Percentiles rank a stretch among this genome's conserved stretches.
Conservation (phyloP, 2,113 vertebrate species). For the Clarias batrachus region DNA sequence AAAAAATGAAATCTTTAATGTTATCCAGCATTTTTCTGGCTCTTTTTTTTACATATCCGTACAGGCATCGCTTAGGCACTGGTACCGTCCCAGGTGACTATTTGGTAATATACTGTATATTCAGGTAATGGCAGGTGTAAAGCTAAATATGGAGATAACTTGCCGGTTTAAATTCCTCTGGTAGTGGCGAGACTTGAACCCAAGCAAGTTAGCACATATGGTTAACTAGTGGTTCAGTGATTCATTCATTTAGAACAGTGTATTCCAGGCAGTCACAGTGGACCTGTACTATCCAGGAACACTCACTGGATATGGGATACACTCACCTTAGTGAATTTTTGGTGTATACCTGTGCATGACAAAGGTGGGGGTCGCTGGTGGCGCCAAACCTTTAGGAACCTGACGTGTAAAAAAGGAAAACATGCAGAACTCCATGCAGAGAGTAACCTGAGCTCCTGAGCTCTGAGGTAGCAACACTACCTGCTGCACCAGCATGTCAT, state of each 20-base stretch:
- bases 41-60: no score
- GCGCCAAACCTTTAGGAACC: not conserved
- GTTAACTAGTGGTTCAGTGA: not conserved
- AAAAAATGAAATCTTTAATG: no score
- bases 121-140: not conserved
- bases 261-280: not conserved
- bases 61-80: no score
- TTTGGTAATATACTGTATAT: not conserved
- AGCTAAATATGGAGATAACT: not conserved
- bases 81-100: not conserved
- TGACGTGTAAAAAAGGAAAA: no score
- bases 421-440: not conserved
- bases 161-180: not conserved
- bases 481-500: not conserved
- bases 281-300: not conserved
- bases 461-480: not conserved
- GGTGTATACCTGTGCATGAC: not conserved
- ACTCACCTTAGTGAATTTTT: not conserved
- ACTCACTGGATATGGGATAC: not conserved
- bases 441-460: not conserved
- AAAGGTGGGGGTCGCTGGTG: no score
- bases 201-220: not conserved
- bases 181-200: not conserved
- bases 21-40: no score
- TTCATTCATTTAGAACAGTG: not conserved